Percentiles rank a stretch among this genome's conserved stretches.
phyloP scores from a whole-genome alignment of 2,888 invertebrate species.

The Plebejus anna region DNA sequence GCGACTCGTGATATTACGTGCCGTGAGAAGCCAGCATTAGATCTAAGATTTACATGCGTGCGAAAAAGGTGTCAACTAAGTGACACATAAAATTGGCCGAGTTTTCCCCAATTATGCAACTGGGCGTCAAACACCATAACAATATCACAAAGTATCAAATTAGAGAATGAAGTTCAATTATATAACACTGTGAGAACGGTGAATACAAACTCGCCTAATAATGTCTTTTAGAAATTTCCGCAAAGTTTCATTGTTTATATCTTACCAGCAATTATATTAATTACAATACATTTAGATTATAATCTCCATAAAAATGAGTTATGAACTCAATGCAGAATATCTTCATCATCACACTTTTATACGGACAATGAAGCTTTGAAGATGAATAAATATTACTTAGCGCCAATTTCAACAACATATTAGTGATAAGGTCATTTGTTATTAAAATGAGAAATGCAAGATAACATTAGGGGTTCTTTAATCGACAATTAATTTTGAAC shows the following conservation, averaged over 20 bases:
- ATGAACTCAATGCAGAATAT: not conserved
- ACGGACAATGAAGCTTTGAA: not conserved
- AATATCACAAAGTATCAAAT: slow-evolving; percentile 8
- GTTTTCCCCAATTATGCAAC: not conserved
- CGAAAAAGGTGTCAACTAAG: not conserved
- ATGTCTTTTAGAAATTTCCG: slow-evolving; percentile 18
- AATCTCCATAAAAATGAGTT: not conserved
- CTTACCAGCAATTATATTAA: not conserved
- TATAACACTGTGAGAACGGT: slow-evolving; percentile 9
- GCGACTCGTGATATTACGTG: no score
- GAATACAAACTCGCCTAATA: not conserved
- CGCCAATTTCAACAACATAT: not conserved
- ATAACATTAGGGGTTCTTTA: no score
- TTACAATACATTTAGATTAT: not conserved
- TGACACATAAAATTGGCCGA: not conserved
- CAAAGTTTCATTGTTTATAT: slow-evolving; percentile 1
- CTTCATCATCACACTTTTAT: not conserved
- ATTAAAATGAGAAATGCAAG: no score
- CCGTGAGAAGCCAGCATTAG: no score
- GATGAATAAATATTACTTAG: not conserved
- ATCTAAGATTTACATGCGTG: not conserved
- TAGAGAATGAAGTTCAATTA: not conserved
- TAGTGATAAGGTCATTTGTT: no score
- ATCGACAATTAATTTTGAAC: not conserved
- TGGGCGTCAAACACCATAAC: not conserved